Evolutionary conservation across 2,888 invertebrate species (phyloP).

Genomic region (Cataglyphis livida): DNA sequence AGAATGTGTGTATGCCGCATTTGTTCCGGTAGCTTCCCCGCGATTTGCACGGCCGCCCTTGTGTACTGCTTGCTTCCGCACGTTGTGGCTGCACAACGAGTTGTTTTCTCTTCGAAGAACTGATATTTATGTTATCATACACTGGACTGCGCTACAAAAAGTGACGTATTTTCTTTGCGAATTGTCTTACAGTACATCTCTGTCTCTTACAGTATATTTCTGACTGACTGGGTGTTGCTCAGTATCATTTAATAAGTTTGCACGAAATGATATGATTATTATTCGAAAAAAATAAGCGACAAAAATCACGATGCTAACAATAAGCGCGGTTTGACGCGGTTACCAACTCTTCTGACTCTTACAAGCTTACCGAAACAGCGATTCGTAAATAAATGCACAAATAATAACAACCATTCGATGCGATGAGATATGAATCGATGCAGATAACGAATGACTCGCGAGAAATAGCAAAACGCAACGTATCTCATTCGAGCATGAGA

Average conservation of each 20-base stretch:
- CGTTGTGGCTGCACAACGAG: conserved; percentile 45
- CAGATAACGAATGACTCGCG: conserved; percentile 44
- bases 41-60: conserved; percentile 67
- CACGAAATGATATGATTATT: not conserved
- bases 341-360: not conserved
- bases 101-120: conserved; percentile 63
- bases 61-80: conserved; percentile 28
- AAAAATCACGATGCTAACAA: not conserved
- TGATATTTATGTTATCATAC: conserved; percentile 72
- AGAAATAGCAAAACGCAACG: conserved; percentile 5
- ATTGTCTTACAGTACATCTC: not conserved
- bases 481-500: conserved; percentile 34
- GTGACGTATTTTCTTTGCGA: conserved; percentile 21
- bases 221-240: not conserved
- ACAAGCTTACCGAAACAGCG: not conserved
- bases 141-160: conserved; percentile 65
- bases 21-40: conserved; percentile 68
- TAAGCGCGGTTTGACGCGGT: not conserved
- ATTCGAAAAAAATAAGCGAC: not conserved
- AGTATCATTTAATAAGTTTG: not conserved
- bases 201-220: not conserved
- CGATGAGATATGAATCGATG: conserved; percentile 29
- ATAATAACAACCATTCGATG: conserved; percentile 9
- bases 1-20: conserved; percentile 52
- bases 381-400: conserved; percentile 3